Base-by-base conservation (phyloP, 2,888 invertebrate genomes). In the Malacosoma neustria region DNA sequence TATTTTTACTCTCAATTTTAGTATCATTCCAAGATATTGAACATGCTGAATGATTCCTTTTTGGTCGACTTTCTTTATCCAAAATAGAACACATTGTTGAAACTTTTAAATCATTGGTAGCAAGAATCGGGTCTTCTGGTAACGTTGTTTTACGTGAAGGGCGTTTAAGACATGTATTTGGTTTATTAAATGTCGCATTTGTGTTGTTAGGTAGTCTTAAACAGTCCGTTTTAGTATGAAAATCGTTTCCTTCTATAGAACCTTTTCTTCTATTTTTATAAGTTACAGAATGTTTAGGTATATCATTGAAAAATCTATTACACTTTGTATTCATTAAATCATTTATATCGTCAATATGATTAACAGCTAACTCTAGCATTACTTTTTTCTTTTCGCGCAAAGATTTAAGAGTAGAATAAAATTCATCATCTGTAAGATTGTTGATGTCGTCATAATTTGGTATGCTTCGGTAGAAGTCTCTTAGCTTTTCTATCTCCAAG, bases 371-470 rank as follows among this genome's bases (percentile, higher is more conserved):
- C 9, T 70, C 72, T 29, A 84, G 49, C 71, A 87, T 73, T 33
- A 87, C 71, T 50, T 87, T 87, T 57, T 91, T 91, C 57, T 89
- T 90, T 48, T 91, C 88, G 46, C 90, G 88, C 34, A 92, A 67
- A 39, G 86, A 87, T 63, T 91, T 90, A 35, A 94, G 63, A 29
- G 91, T 91, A 9, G 89, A 89, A 61, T 92, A 91, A 66, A 94
- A 94, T 54, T 94, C 93, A 39, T 89, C 89, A 42, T 90, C 90
- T 0, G 92, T 89, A 46, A 94, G 75, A 72, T 94, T 93, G 62
- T 92, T 89, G 2, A 94, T 87, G 34, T 94, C 93, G 40, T 88
- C 89, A 48, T 94, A 94, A 61, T 94, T 93, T 38, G 94, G 94
- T 60, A 94, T 94, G 55, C 92, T 93, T 36, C 90, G 89, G 50